Conservation (phyloP, 2,113 vertebrate species). For the Gorsachius goisagi region DNA sequence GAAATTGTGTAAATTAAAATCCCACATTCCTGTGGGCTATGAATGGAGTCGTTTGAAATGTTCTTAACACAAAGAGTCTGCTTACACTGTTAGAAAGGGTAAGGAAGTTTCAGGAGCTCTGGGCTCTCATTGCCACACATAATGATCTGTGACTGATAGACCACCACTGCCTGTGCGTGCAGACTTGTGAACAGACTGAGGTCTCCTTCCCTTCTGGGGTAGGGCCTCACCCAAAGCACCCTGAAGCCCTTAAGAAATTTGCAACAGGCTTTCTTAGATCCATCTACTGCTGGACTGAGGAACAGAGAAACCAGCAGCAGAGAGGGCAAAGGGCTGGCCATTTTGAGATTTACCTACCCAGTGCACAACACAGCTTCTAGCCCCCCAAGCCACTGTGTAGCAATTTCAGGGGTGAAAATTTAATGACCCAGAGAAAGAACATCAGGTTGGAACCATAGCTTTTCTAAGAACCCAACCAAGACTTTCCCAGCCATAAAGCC, state of each 20-base stretch:
- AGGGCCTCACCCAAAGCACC: background rate
- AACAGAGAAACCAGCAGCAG: background rate
- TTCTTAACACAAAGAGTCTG: background rate
- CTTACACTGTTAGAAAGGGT: background rate
- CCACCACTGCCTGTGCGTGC: background rate
- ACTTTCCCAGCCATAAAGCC: background rate
- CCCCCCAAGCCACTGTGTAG: background rate
- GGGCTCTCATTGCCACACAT: background rate
- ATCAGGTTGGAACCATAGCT: background rate
- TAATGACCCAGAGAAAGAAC: background rate
- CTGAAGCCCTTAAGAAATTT: background rate
- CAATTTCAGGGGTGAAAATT: background rate
- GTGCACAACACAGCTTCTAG: background rate
- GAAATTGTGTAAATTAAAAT: conserved; percentile 23
- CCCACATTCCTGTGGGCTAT: background rate
- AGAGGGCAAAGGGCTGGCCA: background rate
- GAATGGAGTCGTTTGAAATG: background rate
- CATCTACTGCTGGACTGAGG: background rate
- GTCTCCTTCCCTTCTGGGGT: background rate
- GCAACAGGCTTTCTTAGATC: background rate
- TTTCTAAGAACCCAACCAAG: background rate
- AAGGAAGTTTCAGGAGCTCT: background rate
- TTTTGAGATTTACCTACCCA: background rate
- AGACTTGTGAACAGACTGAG: background rate
- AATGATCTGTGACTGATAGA: too few relatives aligned